These are phyloP conservation scores for Macrobrachium nipponense DNA, from an alignment of 1,140 invertebrate species.

Conservation along the genomic window DNA sequence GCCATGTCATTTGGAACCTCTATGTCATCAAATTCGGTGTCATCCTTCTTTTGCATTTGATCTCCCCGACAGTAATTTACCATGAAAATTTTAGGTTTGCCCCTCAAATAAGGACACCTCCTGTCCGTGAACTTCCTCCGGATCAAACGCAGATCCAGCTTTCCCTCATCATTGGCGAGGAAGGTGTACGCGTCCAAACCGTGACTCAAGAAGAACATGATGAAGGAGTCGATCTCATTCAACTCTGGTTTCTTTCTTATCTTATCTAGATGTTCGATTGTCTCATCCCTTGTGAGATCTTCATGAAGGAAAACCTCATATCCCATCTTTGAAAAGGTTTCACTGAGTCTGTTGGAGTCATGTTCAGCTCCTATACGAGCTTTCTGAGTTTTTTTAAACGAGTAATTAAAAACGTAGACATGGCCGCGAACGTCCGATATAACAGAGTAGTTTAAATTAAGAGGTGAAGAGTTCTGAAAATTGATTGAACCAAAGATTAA, in stretches of 20 bases:
- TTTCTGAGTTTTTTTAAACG: background rate
- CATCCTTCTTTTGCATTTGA: background rate
- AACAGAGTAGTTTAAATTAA: background rate
- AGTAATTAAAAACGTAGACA: conserved; percentile 41
- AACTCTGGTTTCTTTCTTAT: background rate
- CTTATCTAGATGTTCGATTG: background rate
- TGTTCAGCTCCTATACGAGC: background rate
- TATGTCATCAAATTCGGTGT: background rate
- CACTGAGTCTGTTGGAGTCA: conserved; percentile 11
- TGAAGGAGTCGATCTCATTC: background rate
- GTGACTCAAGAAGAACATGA: conserved; percentile 37
- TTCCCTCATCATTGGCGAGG: background rate
- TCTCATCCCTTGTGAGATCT: background rate
- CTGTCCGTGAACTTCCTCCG: conserved; percentile 16
- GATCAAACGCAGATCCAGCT: background rate
- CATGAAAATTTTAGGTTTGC: conserved; percentile 37
- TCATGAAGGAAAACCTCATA: conserved; percentile 23
- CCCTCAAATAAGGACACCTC: conserved; percentile 15
- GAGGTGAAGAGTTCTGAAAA: no score
- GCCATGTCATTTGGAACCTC: conserved; percentile 21
- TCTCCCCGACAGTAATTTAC: conserved; percentile 39
- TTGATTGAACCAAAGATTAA: no score
- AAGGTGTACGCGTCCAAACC: conserved; percentile 18
- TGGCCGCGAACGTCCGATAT: conserved; percentile 13
- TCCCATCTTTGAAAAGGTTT: conserved; percentile 19